Conservation (phyloP, 2,113 vertebrate genomes). For the Circaetus cinerascens region DNA sequence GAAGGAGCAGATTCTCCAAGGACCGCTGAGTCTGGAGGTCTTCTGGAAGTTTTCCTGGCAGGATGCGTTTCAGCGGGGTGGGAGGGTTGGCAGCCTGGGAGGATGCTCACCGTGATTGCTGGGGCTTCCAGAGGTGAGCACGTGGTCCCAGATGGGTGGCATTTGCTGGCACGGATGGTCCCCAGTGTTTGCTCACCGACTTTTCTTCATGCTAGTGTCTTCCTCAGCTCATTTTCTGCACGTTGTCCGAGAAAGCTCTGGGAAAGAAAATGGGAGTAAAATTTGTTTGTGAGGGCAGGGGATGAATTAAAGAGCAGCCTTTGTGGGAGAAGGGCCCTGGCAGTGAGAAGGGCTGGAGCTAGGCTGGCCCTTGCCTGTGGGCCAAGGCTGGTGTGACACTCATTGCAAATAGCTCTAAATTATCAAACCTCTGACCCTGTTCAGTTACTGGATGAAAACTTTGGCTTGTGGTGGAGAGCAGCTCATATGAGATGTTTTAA, state of each 20-base stretch:
- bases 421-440: neutral
- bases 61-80: accelerated
- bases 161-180: neutral
- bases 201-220: neutral
- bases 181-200: neutral
- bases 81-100: neutral
- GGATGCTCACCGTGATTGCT: conserved; percentile 20
- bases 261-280: neutral
- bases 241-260: neutral
- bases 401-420: neutral
- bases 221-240: conserved; percentile 10
- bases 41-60: neutral
- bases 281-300: neutral
- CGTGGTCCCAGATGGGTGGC: neutral
- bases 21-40: neutral
- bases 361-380: neutral
- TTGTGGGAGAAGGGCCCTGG: neutral
- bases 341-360: neutral
- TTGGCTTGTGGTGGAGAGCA: neutral
- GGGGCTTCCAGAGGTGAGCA: conserved; percentile 56
- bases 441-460: neutral
- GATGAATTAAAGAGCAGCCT: neutral
- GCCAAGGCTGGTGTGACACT: neutral
- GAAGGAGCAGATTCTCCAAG: neutral
- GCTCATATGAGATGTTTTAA: neutral